Percentiles rank a stretch among this genome's conserved stretches.
phyloP scores from a whole-genome alignment of 2,888 invertebrate species.

The Encarsia formosa region DNA sequence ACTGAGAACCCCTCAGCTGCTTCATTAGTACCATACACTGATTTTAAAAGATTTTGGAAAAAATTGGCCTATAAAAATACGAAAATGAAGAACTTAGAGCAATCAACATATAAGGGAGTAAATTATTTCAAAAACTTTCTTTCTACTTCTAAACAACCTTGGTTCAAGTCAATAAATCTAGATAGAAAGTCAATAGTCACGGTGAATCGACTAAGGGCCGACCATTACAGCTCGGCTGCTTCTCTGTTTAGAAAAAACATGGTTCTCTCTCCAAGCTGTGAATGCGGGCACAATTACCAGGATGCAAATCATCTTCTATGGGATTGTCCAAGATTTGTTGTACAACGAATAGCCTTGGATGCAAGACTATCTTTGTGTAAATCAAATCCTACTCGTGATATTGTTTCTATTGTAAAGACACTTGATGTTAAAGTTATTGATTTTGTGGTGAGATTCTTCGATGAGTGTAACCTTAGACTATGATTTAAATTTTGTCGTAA shows the following conservation, averaged over 20 bases:
- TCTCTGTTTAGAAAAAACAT: conserved; percentile 2
- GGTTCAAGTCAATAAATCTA: not conserved
- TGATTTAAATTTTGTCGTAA: no score
- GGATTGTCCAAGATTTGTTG: not conserved
- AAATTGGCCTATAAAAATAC: not conserved
- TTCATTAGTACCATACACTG: not conserved
- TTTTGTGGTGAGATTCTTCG: no score
- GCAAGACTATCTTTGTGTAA: no score
- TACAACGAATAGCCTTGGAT: no score
- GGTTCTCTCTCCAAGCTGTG: not conserved
- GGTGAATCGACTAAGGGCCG: not conserved
- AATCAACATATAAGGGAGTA: not conserved
- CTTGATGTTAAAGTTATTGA: no score
- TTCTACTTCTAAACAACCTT: not conserved
- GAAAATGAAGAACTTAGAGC: not conserved
- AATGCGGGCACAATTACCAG: not conserved
- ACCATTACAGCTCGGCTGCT: not conserved
- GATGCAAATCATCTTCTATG: conserved; percentile 1
- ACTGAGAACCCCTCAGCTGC: not conserved
- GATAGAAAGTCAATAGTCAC: not conserved
- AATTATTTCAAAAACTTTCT: not conserved
- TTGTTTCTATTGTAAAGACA: no score
- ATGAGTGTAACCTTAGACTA: no score
- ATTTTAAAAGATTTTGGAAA: not conserved
- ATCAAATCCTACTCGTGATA: no score